These are phyloP conservation scores for Caenorhabditis parvicauda DNA, from an alignment of 2,888 invertebrate species.

Conservation along the genomic window DNA sequence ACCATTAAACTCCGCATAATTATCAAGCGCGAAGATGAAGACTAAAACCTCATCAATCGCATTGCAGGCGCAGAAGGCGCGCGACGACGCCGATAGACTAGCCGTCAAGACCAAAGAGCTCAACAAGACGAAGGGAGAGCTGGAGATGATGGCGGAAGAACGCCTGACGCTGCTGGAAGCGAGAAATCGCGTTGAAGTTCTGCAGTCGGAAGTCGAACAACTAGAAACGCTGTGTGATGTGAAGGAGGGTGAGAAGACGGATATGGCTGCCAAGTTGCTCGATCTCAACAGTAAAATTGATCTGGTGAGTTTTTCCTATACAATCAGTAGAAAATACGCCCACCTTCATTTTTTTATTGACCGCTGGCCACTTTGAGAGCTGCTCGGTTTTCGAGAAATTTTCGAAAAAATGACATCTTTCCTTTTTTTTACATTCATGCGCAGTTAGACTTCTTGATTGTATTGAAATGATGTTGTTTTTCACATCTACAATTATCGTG, in stretches of 20 bases:
- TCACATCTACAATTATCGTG: too few relatives aligned
- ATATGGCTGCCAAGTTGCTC: conserved; percentile 21
- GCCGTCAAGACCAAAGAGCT: conserved; percentile 18
- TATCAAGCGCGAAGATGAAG: too few relatives aligned
- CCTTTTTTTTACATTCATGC: too few relatives aligned
- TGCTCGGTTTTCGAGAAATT: too few relatives aligned
- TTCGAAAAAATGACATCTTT: too few relatives aligned
- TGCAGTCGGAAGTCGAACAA: conserved; percentile 44
- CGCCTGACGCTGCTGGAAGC: conserved; percentile 29
- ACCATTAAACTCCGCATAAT: too few relatives aligned
- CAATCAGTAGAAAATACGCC: too few relatives aligned
- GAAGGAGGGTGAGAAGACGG: conserved; percentile 32
- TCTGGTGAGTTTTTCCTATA: conserved; percentile 20
- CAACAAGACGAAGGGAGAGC: conserved; percentile 26
- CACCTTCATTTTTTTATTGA: too few relatives aligned
- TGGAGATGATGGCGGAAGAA: conserved; percentile 27
- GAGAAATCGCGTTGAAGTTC: conserved; percentile 29
- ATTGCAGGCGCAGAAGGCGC: conserved; percentile 18
- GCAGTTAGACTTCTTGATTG: too few relatives aligned
- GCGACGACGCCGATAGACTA: conserved; percentile 24
- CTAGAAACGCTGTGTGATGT: conserved; percentile 38
- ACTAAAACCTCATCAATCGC: too few relatives aligned
- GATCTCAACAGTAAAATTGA: conserved; percentile 24
- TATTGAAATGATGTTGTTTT: too few relatives aligned
- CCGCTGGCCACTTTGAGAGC: too few relatives aligned